Conservation (phyloP, 1,140 invertebrate species). For the Delia radicum region DNA sequence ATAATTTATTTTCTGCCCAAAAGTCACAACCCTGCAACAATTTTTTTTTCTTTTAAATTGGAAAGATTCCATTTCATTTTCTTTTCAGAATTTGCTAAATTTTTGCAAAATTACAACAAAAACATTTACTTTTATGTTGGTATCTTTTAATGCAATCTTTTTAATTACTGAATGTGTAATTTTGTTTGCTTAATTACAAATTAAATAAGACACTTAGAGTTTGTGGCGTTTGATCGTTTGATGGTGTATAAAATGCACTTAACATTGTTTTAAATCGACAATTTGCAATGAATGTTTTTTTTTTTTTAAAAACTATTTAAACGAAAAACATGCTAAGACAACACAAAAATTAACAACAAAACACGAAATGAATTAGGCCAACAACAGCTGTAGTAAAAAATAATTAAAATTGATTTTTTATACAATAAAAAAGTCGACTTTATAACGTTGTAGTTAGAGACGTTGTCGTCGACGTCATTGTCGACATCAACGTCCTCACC, state of each 20-base stretch:
- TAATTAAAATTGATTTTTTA: conserved; percentile 10
- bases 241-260: not conserved
- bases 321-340: not conserved
- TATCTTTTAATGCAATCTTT: too few relatives aligned
- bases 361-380: not conserved
- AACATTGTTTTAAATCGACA: not conserved
- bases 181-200: not conserved
- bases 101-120: too few relatives aligned
- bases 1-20: too few relatives aligned
- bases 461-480: too few relatives aligned
- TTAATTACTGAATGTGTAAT: not conserved
- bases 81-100: too few relatives aligned
- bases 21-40: too few relatives aligned
- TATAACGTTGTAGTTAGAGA: too few relatives aligned
- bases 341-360: not conserved
- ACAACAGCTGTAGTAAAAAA: not conserved
- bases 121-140: too few relatives aligned
- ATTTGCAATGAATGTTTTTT: too few relatives aligned
- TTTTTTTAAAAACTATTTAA: not conserved
- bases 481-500: too few relatives aligned
- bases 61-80: too few relatives aligned
- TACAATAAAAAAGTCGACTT: not conserved
- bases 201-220: not conserved
- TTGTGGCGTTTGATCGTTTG: not conserved
- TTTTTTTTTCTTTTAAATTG: too few relatives aligned